Conservation (phyloP, 2,888 invertebrate genomes). For the Monoplex corrugatus region DNA sequence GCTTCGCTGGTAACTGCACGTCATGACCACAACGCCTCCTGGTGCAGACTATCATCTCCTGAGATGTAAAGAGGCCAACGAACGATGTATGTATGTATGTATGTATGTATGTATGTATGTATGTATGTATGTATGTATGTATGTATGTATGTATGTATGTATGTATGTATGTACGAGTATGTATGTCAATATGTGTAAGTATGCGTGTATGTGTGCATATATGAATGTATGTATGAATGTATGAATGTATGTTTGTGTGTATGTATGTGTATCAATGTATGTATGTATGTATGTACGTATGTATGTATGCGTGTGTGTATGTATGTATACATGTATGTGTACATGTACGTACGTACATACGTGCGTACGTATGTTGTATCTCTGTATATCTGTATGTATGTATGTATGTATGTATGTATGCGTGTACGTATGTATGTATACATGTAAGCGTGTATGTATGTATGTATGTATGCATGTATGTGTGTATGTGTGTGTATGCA, state of each 20-base stretch:
- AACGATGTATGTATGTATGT: too few species aligned
- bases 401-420: too few species aligned
- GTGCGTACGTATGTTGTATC: not conserved
- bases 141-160: not conserved
- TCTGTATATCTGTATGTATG: too few species aligned
- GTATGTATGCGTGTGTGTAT: not conserved
- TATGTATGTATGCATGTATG: not conserved
- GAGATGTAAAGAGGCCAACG: too few species aligned
- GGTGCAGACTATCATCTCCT: too few species aligned
- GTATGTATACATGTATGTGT: not conserved
- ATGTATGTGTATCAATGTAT: not conserved
- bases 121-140: not conserved
- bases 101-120: not conserved
- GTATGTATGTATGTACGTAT: not conserved
- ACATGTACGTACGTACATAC: too few species aligned
- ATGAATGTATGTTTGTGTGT: conserved; percentile 25
- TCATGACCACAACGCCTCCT: too few species aligned
- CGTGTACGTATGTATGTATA: too few species aligned
- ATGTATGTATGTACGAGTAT: not conserved
- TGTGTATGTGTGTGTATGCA: not conserved
- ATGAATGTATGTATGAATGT: conserved; percentile 1
- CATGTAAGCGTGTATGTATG: too few species aligned
- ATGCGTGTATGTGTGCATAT: conserved; percentile 11
- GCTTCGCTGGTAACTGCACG: too few species aligned
- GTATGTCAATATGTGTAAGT: not conserved